phyloP scores from a whole-genome alignment of 2,797 vertebrate genomes.

The Diceros bicornis region DNA sequence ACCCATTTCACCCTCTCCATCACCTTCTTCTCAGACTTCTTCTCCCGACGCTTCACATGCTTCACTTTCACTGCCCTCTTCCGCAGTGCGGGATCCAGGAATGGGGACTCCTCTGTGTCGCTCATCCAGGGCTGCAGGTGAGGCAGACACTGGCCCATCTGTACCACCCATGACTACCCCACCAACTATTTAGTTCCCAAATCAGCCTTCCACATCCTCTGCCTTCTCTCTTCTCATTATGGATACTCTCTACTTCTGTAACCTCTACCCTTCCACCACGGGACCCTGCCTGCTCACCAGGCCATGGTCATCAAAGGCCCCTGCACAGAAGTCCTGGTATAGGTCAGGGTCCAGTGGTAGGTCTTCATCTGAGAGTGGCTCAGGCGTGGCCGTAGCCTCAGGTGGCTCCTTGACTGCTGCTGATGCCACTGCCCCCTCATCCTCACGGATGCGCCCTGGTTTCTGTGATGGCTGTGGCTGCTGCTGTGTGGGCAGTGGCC shows the following conservation, averaged over 20 bases:
- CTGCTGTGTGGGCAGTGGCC: slow-evolving; percentile 80
- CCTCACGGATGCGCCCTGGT: slow-evolving; percentile 96
- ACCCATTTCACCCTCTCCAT: not conserved
- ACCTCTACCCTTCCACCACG: not conserved
- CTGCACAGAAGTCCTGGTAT: slow-evolving; percentile 94
- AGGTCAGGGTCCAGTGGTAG: slow-evolving; percentile 94
- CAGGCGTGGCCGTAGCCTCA: slow-evolving; percentile 92
- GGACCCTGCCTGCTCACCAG: slow-evolving; percentile 82
- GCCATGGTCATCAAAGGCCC: slow-evolving; percentile 91
- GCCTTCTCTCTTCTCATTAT: not conserved
- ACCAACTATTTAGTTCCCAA: not conserved
- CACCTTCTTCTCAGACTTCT: slow-evolving; percentile 97
- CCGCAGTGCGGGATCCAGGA: slow-evolving; percentile 93
- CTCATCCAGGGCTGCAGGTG: slow-evolving; percentile 93
- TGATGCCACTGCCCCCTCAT: slow-evolving; percentile 88
- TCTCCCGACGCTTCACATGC: slow-evolving; percentile 97
- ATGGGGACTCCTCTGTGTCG: slow-evolving; percentile 94
- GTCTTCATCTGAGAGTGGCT: slow-evolving; percentile 94
- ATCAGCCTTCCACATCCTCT: not conserved
- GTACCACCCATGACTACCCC: not conserved
- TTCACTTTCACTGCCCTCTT: slow-evolving; percentile 98
- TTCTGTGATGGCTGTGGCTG: slow-evolving; percentile 90
- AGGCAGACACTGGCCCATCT: not conserved
- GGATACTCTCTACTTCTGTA: not conserved
- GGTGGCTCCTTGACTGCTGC: slow-evolving; percentile 92